Evolutionary conservation across 2,888 invertebrate species (phyloP).

Genomic region (Clusia tigrina): DNA sequence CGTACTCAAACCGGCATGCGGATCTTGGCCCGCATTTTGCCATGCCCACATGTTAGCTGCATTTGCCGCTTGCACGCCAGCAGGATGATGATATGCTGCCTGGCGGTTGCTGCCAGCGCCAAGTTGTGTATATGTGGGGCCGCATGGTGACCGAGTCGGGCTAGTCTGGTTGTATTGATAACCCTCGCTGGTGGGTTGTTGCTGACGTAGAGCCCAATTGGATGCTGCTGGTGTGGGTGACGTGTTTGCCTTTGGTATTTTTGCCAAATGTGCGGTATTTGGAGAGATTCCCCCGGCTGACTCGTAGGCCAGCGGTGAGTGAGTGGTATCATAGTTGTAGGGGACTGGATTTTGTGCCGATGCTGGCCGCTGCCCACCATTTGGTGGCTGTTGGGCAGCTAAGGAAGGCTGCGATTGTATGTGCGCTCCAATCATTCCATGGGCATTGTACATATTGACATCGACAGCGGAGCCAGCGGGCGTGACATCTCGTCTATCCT

Average conservation of each 20-base stretch:
- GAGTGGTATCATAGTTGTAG: conserved; percentile 78
- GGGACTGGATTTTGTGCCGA: conserved; percentile 74
- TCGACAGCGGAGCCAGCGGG: conserved; percentile 47
- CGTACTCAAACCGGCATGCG: conserved; percentile 65
- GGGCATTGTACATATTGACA: conserved; percentile 50
- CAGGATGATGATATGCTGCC: conserved; percentile 62
- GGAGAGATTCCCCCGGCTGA: conserved; percentile 68
- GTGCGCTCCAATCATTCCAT: conserved; percentile 58
- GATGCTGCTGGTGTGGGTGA: conserved; percentile 73
- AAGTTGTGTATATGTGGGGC: conserved; percentile 82
- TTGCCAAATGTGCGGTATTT: conserved; percentile 68
- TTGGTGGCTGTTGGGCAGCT: conserved; percentile 63
- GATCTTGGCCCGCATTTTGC: conserved; percentile 68
- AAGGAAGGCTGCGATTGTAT: conserved; percentile 46
- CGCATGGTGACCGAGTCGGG: conserved; percentile 83
- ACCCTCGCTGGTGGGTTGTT: conserved; percentile 74
- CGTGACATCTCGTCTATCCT: conserved; percentile 64
- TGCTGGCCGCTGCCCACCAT: conserved; percentile 71
- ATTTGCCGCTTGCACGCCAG: conserved; percentile 48
- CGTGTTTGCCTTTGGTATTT: conserved; percentile 74
- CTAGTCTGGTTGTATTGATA: conserved; percentile 75
- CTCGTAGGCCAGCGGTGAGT: conserved; percentile 68
- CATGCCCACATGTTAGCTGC: conserved; percentile 80
- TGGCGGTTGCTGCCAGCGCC: conserved; percentile 71
- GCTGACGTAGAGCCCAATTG: conserved; percentile 58